phyloP scores from a whole-genome alignment of 2,113 vertebrate genomes.

The Steatornis caripensis region DNA sequence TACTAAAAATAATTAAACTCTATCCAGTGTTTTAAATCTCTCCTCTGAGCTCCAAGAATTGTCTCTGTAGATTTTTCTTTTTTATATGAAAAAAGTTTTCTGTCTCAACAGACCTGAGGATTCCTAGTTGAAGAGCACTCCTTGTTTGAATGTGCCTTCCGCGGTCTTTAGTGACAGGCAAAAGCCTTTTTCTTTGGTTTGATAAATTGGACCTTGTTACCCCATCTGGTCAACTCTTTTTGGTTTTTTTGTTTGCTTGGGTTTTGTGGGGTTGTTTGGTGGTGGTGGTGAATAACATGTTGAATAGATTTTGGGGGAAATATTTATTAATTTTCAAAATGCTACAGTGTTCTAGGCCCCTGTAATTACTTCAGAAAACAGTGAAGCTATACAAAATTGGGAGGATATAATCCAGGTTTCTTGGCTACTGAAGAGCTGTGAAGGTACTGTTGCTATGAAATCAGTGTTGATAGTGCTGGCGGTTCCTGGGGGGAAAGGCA shows the following conservation, averaged over 20 bases:
- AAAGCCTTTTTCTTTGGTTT: background rate
- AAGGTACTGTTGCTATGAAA: background rate
- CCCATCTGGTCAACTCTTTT: background rate
- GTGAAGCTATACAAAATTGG: background rate
- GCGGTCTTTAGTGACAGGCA: background rate
- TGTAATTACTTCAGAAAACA: background rate
- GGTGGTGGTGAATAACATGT: accelerated
- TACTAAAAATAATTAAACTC: background rate
- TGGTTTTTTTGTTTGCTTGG: background rate
- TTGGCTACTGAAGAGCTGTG: background rate
- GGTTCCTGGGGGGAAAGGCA: background rate
- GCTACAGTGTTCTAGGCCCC: background rate
- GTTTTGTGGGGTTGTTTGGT: too few species aligned
- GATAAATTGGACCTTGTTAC: accelerated
- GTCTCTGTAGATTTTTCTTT: background rate
- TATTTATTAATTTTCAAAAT: background rate
- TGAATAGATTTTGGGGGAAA: background rate
- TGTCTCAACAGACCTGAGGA: background rate
- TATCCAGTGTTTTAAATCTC: background rate
- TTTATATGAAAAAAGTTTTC: background rate
- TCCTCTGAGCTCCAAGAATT: background rate
- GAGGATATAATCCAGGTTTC: accelerated
- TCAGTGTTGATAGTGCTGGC: accelerated
- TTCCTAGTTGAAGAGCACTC: background rate
- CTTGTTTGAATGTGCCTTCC: background rate